phyloP scores from a whole-genome alignment of 2,888 invertebrate species.

The Eupithecia abbreviata region DNA sequence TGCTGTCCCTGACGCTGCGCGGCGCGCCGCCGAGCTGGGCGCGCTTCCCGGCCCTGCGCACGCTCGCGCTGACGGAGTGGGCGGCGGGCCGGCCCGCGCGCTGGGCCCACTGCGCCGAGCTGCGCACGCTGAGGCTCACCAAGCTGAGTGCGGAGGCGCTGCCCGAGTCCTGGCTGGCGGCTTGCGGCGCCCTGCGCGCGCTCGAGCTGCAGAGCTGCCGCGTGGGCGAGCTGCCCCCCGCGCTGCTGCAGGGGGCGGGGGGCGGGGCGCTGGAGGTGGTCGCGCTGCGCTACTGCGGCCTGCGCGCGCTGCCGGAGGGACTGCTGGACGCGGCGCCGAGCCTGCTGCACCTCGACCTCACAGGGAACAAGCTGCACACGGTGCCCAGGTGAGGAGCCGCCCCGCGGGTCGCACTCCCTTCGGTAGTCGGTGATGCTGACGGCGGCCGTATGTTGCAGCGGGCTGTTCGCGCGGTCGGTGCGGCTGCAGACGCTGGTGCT shows the following conservation, averaged over 20 bases:
- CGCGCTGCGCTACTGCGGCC: conserved; percentile 8
- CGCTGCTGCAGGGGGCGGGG: conserved; percentile 25
- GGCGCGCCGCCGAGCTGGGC: conserved; percentile 39
- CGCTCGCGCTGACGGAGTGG: conserved; percentile 33
- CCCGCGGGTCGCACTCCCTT: too few relatives aligned
- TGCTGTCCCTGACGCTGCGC: conserved; percentile 36
- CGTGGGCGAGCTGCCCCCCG: neutral
- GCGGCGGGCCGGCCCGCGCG: conserved; percentile 19
- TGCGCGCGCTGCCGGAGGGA: conserved; percentile 43
- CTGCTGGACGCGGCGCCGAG: conserved; percentile 44
- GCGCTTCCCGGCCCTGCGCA: conserved; percentile 32
- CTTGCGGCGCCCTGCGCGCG: conserved; percentile 28
- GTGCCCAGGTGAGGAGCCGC: conserved; percentile 49
- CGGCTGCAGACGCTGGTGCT: conserved; percentile 44
- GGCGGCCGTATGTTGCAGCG: conserved; percentile 37
- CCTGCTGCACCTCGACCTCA: conserved; percentile 45
- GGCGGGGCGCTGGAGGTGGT: conserved; percentile 19
- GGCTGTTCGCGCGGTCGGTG: conserved; percentile 41
- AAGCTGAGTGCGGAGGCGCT: conserved; percentile 38
- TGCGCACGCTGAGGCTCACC: conserved; percentile 40
- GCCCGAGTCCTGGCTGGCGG: conserved; percentile 28
- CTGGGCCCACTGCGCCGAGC: conserved; percentile 25
- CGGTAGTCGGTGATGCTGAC: neutral
- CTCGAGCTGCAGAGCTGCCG: conserved; percentile 23
- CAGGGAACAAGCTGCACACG: conserved; percentile 44